phyloP scores from a whole-genome alignment of 2,797 vertebrate species.

The Tapirus indicus region DNA sequence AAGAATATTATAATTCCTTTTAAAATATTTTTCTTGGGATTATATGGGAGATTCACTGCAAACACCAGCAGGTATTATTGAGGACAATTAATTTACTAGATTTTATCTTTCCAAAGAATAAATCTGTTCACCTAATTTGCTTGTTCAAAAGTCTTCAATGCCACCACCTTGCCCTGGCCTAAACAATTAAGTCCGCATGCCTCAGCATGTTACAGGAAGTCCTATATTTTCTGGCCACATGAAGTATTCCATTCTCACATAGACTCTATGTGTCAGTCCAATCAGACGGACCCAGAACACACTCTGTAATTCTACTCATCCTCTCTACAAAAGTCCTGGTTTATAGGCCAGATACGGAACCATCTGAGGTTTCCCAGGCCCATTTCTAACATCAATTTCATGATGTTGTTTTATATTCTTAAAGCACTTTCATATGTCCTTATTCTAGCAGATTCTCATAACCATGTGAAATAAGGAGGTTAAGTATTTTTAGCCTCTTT shows the following conservation, averaged over 20 bases:
- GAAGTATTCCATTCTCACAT: neutral
- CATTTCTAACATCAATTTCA: neutral
- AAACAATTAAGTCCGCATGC: neutral
- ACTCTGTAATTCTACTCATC: neutral
- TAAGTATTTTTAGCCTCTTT: neutral
- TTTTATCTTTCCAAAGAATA: neutral
- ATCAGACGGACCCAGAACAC: too few relatives aligned
- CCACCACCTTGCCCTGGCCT: accelerated
- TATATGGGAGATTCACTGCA: neutral
- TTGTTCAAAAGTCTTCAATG: neutral
- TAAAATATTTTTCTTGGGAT: neutral
- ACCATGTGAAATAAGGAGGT: neutral
- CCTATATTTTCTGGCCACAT: neutral
- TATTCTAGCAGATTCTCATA: neutral
- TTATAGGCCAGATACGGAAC: accelerated
- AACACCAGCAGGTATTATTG: neutral
- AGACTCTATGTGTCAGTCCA: neutral
- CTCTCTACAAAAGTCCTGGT: neutral
- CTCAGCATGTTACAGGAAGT: neutral
- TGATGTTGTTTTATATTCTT: neutral
- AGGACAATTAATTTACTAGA: neutral
- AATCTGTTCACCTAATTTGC: neutral
- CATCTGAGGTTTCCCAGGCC: neutral
- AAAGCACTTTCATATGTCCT: neutral
- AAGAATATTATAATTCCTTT: neutral